Evolutionary conservation across 1,140 invertebrate species (phyloP), one percentile per base, ranked within the genome.

Genomic region (Idris sp.): DNA sequence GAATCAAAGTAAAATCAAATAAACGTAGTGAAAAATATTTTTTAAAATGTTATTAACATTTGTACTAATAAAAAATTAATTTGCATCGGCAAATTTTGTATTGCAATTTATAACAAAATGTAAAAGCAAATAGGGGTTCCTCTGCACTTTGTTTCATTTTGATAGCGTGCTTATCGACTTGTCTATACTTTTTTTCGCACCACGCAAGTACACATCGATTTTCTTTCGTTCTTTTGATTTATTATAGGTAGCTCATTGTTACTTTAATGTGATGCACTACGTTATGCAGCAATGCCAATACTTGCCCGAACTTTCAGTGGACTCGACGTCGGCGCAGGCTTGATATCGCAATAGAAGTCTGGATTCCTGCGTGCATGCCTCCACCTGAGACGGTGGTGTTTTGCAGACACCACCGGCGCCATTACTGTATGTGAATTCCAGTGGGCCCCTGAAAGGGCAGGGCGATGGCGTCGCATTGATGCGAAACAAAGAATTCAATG

Each of bases 281-380:
- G 41, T 49, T 56, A 62, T 61, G 56, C 40, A 61, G 40, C 56
- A 51, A 69, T 62, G 41, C 53, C 48, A 62, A 64, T 77, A 79
- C 84, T 84, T 85, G 92, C 91, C 91, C 38, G 90, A 90, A 76
- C 91, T 92, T 80, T 93, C 91, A 0, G 93, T 92, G 6, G 91
- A 91, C 30, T 89, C 86, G 1, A 95, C 91, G 82, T 96, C 94
- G n/a, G 93, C 91, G 84, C 95, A 96, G 0, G 94, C 94, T 81
- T 95, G 93, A 81, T 94, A 96, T 73, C 93, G 91, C 30, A 96
- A 88, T 26, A 95, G 88, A 9, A 96, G 86, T 43, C 92, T 88
- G 1, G 92, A 94, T 72, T 95, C 91, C 77, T 96, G 93, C 0
- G 93, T 95, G 81, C 94, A 96, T 53, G 93, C 91, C 80, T 96